These are phyloP conservation scores for Hormaphis cornu DNA, from an alignment of 1,140 invertebrate species.

Conservation along the genomic window DNA sequence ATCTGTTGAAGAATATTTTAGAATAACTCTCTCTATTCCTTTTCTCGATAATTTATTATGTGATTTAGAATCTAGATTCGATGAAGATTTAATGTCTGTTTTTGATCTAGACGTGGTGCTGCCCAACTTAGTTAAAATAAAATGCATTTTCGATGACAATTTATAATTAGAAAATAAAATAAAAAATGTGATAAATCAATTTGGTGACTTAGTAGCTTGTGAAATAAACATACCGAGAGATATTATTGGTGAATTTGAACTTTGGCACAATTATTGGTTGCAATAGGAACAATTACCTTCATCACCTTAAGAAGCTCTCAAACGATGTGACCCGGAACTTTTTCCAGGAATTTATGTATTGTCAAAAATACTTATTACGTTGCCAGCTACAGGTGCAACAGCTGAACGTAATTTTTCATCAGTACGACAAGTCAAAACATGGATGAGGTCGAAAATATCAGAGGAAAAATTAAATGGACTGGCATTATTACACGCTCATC, in stretches of 20 bases:
- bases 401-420: no score
- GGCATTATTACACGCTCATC: neutral
- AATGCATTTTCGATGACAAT: neutral
- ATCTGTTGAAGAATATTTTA: neutral
- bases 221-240: neutral
- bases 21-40: neutral
- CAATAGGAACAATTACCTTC: neutral
- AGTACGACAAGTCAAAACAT: neutral
- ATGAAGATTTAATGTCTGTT: neutral
- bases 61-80: neutral
- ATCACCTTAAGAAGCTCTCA: neutral
- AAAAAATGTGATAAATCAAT: neutral
- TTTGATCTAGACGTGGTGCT: neutral
- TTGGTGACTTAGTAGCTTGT: neutral
- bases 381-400: neutral
- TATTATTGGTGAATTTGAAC: neutral
- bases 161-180: neutral
- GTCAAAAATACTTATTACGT: neutral
- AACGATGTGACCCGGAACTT: neutral
- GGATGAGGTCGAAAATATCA: neutral
- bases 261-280: neutral
- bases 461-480: neutral
- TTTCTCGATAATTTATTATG: neutral
- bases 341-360: neutral
- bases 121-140: neutral